Evolutionary conservation across 2,113 vertebrate genomes (phyloP), one percentile per base, ranked within the genome.

Genomic region (Uria lomvia): DNA sequence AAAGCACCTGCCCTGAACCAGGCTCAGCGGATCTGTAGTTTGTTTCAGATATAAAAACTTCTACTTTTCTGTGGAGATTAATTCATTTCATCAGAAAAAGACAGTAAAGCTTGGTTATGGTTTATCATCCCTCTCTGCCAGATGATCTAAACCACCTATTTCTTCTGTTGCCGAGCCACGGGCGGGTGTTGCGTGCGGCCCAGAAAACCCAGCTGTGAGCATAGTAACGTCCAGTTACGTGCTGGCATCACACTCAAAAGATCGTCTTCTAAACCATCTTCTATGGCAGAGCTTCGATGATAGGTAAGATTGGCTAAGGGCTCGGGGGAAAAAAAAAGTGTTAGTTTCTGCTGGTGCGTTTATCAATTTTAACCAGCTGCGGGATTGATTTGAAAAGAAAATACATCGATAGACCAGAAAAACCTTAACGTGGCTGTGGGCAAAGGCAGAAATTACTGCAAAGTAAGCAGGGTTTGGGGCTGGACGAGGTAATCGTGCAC

Each of bases 291-390:
- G 38, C 68, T 80, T 23, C 68, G 38, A 1, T 1, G 19, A 4
- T 1, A 59, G 68, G 19, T 16, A 9, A 29, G 43, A 13, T 6
- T 8, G 47, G 88, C 52, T 36, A 30, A 17, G 32, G 21, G 73
- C 42, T 70, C 0, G n/a, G 14, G 6, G 3, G 40, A 40, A n/a
- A 49, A 22, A 34, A 23, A 8, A 60, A 14, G 4, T 0, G 6
- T 45, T 56, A 6, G 38, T 49, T 87, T 71, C 58, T 55, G 23
- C n/a, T 30, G 10, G 43, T 1, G 21, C 1, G 0, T 70, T 45
- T 74, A 22, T 80, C 85, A 84, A 56, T 85, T 70, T 47, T 47
- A 71, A 52, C 63, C 68, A 71, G 16, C n/a, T 9, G 14, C 1
- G 0, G 50, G 52, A 76, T 79, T 43, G 86, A 80, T 53, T 13